Evolutionary conservation across 2,888 invertebrate species (phyloP).

Genomic region (Lepidonotus clava): DNA sequence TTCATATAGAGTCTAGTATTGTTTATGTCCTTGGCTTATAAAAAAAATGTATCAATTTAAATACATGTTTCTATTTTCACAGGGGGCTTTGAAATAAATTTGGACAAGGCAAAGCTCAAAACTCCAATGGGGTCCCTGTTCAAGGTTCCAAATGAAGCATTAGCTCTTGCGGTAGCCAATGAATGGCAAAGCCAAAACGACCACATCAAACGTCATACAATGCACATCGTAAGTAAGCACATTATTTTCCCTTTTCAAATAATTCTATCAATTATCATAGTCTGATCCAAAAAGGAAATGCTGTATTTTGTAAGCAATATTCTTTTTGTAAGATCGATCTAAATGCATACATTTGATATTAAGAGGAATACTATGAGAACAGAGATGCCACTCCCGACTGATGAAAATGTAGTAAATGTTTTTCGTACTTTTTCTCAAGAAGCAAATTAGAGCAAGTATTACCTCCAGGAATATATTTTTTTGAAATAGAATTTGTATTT

Average conservation of each 20-base stretch:
- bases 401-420: too few relatives aligned
- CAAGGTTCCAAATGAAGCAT: conserved; percentile 89
- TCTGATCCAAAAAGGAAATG: too few relatives aligned
- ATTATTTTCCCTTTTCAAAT: not conserved
- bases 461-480: too few relatives aligned
- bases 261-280: too few relatives aligned
- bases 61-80: not conserved
- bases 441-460: too few relatives aligned
- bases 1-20: not conserved
- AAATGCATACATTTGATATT: not conserved
- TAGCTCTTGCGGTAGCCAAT: conserved; percentile 94
- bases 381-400: too few relatives aligned
- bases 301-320: too few relatives aligned
- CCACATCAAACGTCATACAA: conserved; percentile 87
- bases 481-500: too few relatives aligned
- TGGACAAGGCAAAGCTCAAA: conserved; percentile 93
- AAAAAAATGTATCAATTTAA: too few relatives aligned
- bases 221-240: conserved; percentile 90
- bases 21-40: not conserved
- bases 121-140: conserved; percentile 92
- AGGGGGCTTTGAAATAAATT: conserved; percentile 86
- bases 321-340: too few relatives aligned
- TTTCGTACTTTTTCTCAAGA: too few relatives aligned
- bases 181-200: conserved; percentile 96
- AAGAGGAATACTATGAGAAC: too few relatives aligned